Base-by-base conservation (phyloP, 2,113 vertebrate species). In the Dasyprocta punctata region DNA sequence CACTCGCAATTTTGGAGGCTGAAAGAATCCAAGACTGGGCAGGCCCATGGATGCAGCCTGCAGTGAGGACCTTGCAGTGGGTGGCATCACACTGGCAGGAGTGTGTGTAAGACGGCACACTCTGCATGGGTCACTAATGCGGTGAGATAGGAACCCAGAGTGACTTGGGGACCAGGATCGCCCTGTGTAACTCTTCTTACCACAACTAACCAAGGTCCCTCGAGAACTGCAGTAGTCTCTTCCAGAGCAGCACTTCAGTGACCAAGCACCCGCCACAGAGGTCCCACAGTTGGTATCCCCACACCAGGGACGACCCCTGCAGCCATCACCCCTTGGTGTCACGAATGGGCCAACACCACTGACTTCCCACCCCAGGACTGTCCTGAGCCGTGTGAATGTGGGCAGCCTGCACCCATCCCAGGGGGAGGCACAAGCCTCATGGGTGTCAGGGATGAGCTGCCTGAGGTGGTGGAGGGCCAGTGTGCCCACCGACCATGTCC, bases 341-440 rank as follows among this genome's bases (percentile, higher is more conserved):
- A 67, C 44, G 0, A 9, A 0, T 0, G 10, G 36, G 65, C 65
- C 22, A 14, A 11, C 10, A 44, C 7, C 38, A 22, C 75, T 16
- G 54, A 16, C 54, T 54, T 54, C 54, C 47, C 13, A 54, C 44
- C 75, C 75, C 73, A 44, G 41, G 73, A 47, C 41, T 47, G 41
- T 47, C 13, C 41, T 10, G 5, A 20, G 24, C 2, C 0, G 0
- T 22, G 24, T 19, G 41, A 24, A 0, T 0, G 4, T 11, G 1
- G 17, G 30, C 3, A 16, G n/a, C 7, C 78, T 4, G 10, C 10
- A 30, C n/a, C 7, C 3, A 3, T 7, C 4, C 14, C 30, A 2
- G 30, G 30, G 20, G 4, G 6, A n/a, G 3, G 9, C 10, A 4
- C 9, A 20, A 2, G 4, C 20, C 41, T 49, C 20, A 8, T 1